Conservation (phyloP, 2,113 vertebrate species). For the Calyptommatus sinebrachiatus region DNA sequence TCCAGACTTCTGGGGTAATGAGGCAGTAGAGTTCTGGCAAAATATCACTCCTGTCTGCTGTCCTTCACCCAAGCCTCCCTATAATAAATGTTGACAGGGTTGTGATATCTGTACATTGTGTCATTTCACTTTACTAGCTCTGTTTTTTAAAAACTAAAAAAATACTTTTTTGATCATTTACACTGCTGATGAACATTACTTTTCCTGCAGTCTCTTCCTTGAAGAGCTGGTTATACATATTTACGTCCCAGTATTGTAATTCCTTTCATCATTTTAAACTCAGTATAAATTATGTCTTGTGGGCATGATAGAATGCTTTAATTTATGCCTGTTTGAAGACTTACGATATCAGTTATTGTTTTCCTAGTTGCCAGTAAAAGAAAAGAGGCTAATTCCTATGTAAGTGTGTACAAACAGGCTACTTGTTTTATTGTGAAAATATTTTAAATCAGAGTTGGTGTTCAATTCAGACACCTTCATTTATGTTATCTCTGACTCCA, state of each 20-base stretch:
- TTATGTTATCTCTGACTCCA: no score
- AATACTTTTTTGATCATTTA: not conserved
- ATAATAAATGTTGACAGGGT: no score
- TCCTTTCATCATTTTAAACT: not conserved
- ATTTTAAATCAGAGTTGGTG: not conserved
- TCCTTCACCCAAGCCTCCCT: no score
- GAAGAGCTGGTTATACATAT: not conserved
- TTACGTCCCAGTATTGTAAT: not conserved
- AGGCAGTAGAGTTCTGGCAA: no score
- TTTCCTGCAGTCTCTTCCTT: not conserved
- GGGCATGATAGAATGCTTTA: not conserved
- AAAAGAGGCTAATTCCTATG: not conserved
- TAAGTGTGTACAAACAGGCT: not conserved
- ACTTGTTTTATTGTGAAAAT: not conserved
- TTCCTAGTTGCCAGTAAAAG: not conserved
- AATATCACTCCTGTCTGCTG: no score
- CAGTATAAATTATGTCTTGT: not conserved
- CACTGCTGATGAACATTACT: not conserved
- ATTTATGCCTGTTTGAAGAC: not conserved
- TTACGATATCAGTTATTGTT: not conserved
- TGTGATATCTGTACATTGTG: no score
- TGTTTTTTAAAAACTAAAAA: not conserved
- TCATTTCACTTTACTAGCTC: not conserved
- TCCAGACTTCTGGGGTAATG: no score
- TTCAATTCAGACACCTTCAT: no score